Percentiles rank a stretch among this genome's conserved stretches.
Conservation (phyloP, 2,888 invertebrate genomes). For the Hofmannophila pseudospretella region DNA sequence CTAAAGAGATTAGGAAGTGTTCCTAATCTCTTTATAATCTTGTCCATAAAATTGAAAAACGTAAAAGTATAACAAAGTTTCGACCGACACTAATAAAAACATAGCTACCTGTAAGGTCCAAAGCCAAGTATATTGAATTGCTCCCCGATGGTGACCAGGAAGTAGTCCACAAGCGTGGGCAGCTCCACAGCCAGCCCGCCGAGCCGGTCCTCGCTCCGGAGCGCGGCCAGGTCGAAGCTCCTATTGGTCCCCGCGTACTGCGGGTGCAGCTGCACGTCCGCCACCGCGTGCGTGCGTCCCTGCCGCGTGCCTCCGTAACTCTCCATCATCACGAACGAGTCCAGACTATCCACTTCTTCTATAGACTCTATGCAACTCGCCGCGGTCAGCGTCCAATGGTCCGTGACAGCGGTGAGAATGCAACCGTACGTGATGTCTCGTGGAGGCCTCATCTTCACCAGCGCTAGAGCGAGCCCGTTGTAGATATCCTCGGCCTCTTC, state of each 20-base stretch:
- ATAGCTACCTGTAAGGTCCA: too few species aligned
- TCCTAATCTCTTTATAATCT: too few species aligned
- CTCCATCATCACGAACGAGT: slow-evolving; percentile 51
- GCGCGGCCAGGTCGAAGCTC: slow-evolving; percentile 43
- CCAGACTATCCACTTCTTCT: slow-evolving; percentile 52
- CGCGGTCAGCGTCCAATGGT: slow-evolving; percentile 51
- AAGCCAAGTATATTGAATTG: slow-evolving; percentile 45
- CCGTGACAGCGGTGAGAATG: slow-evolving; percentile 43
- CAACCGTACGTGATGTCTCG: slow-evolving; percentile 51
- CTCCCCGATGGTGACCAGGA: slow-evolving; percentile 48
- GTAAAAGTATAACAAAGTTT: too few species aligned
- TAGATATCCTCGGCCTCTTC: slow-evolving; percentile 23
- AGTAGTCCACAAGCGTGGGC: slow-evolving; percentile 37
- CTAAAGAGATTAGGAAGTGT: too few species aligned
- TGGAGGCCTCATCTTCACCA: slow-evolving; percentile 44
- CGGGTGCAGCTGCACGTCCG: slow-evolving; percentile 49
- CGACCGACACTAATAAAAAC: too few species aligned
- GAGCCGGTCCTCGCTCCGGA: slow-evolving; percentile 31
- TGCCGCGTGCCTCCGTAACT: slow-evolving; percentile 29
- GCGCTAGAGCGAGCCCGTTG: slow-evolving; percentile 33
- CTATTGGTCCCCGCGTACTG: slow-evolving; percentile 34
- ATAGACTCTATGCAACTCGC: slow-evolving; percentile 60
- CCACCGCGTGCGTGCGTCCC: slow-evolving; percentile 31
- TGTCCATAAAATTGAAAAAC: too few species aligned
- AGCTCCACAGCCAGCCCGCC: slow-evolving; percentile 13